Evolutionary conservation across 2,113 vertebrate species (phyloP).

Genomic region (Dicerorhinus sumatrensis): DNA sequence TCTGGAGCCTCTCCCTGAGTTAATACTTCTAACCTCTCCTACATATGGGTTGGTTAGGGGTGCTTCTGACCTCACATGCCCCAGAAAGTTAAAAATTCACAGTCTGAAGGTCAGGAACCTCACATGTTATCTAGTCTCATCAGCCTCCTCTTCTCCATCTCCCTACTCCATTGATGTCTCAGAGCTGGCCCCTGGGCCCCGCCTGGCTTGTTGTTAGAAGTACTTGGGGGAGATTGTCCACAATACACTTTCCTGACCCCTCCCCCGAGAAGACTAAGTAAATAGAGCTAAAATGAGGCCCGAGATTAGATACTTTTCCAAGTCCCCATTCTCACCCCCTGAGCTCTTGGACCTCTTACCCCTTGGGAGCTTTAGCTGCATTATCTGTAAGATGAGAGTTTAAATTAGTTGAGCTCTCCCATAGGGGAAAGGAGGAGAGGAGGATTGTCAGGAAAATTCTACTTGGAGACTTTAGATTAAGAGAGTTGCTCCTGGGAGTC

Average conservation of each 20-base stretch:
- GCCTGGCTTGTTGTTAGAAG: background rate
- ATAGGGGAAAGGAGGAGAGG: background rate
- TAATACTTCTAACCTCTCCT: background rate
- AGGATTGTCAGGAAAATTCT: background rate
- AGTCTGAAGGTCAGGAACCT: background rate
- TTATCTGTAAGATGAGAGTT: background rate
- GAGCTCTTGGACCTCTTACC: background rate
- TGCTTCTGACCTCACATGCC: background rate
- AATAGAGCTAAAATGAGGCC: background rate
- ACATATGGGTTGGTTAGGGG: background rate
- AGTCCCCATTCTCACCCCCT: background rate
- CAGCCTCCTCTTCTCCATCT: background rate
- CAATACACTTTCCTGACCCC: background rate
- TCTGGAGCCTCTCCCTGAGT: background rate
- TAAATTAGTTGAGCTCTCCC: background rate
- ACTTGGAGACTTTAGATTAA: background rate
- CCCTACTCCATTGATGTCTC: background rate
- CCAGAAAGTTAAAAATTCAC: background rate
- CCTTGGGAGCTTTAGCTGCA: background rate
- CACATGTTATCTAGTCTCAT: background rate
- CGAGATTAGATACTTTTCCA: background rate
- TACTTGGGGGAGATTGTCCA: background rate
- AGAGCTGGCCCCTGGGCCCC: background rate
- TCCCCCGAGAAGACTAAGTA: background rate
- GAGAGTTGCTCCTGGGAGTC: background rate